Base-by-base conservation (phyloP, 64 coral and sea anemone species). In the Montipora sp. region DNA sequence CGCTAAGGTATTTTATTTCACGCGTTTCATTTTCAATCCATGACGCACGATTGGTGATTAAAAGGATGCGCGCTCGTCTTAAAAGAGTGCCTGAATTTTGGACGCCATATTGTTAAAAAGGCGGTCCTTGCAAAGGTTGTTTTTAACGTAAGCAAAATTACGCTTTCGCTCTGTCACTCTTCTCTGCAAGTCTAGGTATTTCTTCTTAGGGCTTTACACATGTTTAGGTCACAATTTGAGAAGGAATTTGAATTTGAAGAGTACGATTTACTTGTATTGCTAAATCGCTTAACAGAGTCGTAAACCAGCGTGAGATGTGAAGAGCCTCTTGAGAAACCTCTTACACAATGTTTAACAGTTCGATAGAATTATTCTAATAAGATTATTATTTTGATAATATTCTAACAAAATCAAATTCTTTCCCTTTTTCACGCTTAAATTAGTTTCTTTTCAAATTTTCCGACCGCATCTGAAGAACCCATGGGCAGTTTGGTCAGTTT, bases 31-130 rank as follows among this genome's bases (percentile, higher is more conserved):
- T 20, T n/a, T 69, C 82, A 71, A 66, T 69, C n/a, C 20, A 20
- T 70, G 82, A 84, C 65, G 82, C 79, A 84, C 47, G 82, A 70
- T 15, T 11, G 57, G 57, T 82, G 57, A 63, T 82, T 82, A 82
- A 16, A 57, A 82, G 55, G 18, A 55, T 8, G 45, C 45, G 47
- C 45, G 13, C 19, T 84, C 10, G 67, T 12, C 65, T 48, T 4
- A 66, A 36, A 36, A 46, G 65, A 21, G 22, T 84, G n/a, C 47
- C 70, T 48, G 6, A 70, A 71, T 49, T 8, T 71, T 48, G 43
- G 2, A n/a, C 46, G 4, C 44, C 61, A 49, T 10, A 36, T 84
- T 18, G 36, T 14, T 44, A 14, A 45, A 75, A 15, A 78, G 10
- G 68, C 20, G 19, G 53, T 57, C 53, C 53, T 11, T 71, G 8